Evolutionary conservation across 2,797 vertebrate species (phyloP).

Genomic region (Syngnathus acus): DNA sequence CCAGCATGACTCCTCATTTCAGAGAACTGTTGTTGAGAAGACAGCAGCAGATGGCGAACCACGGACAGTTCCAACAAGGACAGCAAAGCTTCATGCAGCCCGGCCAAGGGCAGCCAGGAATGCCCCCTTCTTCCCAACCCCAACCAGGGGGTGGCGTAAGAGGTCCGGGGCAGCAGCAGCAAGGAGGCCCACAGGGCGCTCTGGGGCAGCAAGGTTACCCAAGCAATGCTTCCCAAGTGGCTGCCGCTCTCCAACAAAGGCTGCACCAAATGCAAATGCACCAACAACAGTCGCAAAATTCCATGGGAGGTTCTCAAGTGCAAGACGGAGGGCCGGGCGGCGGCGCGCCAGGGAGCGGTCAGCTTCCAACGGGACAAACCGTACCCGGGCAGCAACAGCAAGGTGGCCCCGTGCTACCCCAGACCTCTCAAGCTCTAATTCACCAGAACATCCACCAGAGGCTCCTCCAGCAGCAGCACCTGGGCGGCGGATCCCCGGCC

Average conservation of each 20-base stretch:
- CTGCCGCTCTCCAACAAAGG: slow-evolving; percentile 74
- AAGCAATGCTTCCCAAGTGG: slow-evolving; percentile 64
- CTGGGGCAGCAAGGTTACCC: slow-evolving; percentile 68
- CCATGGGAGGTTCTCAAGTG: slow-evolving; percentile 75
- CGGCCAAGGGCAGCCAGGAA: slow-evolving; percentile 55
- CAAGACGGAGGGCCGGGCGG: slow-evolving; percentile 60
- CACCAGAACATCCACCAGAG: slow-evolving; percentile 85
- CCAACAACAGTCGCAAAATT: slow-evolving; percentile 72
- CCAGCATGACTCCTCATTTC: slow-evolving; percentile 80
- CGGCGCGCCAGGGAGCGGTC: slow-evolving; percentile 47
- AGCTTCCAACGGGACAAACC: slow-evolving; percentile 49
- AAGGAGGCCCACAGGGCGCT: slow-evolving; percentile 53
- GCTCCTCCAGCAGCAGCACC: slow-evolving; percentile 85
- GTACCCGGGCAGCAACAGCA: slow-evolving; percentile 73
- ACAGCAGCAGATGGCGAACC: slow-evolving; percentile 57
- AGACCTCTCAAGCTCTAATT: slow-evolving; percentile 67
- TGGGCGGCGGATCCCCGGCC: slow-evolving; percentile 78
- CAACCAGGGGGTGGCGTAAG: slow-evolving; percentile 53
- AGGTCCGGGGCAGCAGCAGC: slow-evolving; percentile 75
- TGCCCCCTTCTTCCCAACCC: slow-evolving; percentile 53
- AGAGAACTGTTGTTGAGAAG: slow-evolving; percentile 82
- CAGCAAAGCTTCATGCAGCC: slow-evolving; percentile 65
- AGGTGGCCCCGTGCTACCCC: slow-evolving; percentile 59
- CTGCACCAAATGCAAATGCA: slow-evolving; percentile 74
- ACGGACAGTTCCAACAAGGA: slow-evolving; percentile 56